Evolutionary conservation across 2,113 vertebrate species (phyloP).

Genomic region (Tyrannus savana): DNA sequence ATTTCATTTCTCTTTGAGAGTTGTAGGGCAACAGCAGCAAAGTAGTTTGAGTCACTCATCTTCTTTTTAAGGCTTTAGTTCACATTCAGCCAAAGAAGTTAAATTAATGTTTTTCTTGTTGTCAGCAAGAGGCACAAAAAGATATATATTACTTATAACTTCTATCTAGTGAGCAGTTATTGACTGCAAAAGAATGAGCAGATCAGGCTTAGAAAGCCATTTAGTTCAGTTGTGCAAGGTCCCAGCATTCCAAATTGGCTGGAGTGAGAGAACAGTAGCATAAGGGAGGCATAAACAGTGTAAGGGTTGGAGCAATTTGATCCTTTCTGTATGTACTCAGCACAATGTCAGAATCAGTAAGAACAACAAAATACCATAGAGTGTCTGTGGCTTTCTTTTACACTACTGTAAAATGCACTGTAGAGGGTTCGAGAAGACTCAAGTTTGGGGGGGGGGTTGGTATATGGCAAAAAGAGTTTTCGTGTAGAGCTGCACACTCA

Average conservation of each 20-base stretch:
- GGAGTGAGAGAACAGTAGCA: not conserved
- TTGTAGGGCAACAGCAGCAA: not conserved
- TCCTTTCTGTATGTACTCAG: constrained; percentile 9
- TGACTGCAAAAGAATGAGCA: constrained; percentile 37
- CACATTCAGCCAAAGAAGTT: constrained; percentile 51
- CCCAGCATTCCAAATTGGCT: constrained; percentile 38
- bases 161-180: constrained; percentile 49
- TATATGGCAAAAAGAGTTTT: not conserved
- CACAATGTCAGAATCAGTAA: constrained; percentile 1
- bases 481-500: not conserved
- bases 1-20: constrained; percentile 34
- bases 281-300: constrained; percentile 16
- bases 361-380: constrained; percentile 28
- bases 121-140: constrained; percentile 56
- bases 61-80: constrained; percentile 53
- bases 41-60: constrained; percentile 40
- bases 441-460: not conserved
- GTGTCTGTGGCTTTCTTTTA: constrained; percentile 35
- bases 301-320: constrained; percentile 46
- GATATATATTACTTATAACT: constrained; percentile 56
- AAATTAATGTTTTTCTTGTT: constrained; percentile 67
- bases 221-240: constrained; percentile 38
- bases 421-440: not conserved
- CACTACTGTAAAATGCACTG: not conserved
- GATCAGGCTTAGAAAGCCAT: constrained; percentile 38